Base-by-base conservation (phyloP, 2,888 invertebrate genomes). In the Sminthurinus aureus region DNA sequence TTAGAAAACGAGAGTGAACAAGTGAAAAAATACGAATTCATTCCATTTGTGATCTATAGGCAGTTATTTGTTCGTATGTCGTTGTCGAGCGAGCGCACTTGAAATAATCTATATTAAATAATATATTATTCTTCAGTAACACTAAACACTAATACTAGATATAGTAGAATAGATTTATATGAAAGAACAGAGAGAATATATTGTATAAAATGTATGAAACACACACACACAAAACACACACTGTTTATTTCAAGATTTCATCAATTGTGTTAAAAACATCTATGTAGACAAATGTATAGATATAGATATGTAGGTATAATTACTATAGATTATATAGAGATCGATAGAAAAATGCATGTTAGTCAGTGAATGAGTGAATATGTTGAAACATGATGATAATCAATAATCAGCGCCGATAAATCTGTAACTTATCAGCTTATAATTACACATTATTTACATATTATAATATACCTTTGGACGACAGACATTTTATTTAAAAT, bases 1-100 rank as follows among this genome's bases (percentile, higher is more conserved):
- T 38, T 38, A 38, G 6, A 38, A 6, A 38, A 38, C 38, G 38
- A 38, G 38, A 38, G 38, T 38, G 38, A 38, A 38, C 38, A 38
- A 38, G 38, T 38, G 38, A 38, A 38, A 38, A 38, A 38, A 38
- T 38, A 38, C 38, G 38, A 38, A 38, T 38, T 38, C 83, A 83
- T 83, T 83, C 83, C 83, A 78, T 83, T 83, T 83, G 83, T 83
- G 83, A 83, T 83, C 78, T 73, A 51, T 78, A 52, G 83, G 78
- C 83, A 83, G 83, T 83, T 82, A 58, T 58, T 77, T 77, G 51
- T 22, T 67, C 11, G n/a, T n/a, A 67, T 67, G 20, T 71, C 22
- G 20, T 71, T 71, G 71, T 71, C 22, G 71, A 71, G 71, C 71
- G 71, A 71, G 71, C 71, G 26, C 71, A 71, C 71, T 71, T 71